phyloP scores from a whole-genome alignment of 2,888 invertebrate species.

The Stenodema calcarata region DNA sequence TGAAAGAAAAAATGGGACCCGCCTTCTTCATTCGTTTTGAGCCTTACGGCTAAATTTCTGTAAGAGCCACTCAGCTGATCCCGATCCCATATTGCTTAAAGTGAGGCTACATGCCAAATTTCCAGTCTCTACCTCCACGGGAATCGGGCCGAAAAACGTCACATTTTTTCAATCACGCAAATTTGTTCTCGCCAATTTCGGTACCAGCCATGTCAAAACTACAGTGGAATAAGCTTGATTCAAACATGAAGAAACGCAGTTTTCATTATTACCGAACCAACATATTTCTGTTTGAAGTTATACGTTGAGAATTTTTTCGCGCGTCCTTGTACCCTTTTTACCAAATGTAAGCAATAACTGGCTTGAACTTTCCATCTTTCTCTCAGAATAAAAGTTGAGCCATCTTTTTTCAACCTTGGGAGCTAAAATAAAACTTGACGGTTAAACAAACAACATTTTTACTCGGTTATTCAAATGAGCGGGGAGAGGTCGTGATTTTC shows the following conservation, averaged over 20 bases:
- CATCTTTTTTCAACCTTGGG: neutral
- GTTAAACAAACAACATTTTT: neutral
- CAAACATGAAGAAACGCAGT: neutral
- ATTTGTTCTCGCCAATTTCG: too few relatives aligned
- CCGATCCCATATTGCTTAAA: too few relatives aligned
- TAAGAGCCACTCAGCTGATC: too few relatives aligned
- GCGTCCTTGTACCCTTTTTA: neutral
- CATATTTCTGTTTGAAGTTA: neutral
- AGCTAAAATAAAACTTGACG: neutral
- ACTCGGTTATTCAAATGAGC: neutral
- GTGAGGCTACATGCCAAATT: too few relatives aligned
- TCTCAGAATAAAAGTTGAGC: neutral
- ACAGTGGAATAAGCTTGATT: too few relatives aligned
- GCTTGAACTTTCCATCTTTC: neutral
- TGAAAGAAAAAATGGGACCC: too few relatives aligned
- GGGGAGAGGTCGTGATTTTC: neutral
- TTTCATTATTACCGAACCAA: neutral
- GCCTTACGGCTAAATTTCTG: too few relatives aligned
- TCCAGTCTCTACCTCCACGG: too few relatives aligned
- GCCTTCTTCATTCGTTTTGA: too few relatives aligned
- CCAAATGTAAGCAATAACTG: constrained; percentile 1
- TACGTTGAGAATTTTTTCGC: neutral
- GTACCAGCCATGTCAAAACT: too few relatives aligned
- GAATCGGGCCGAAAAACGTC: too few relatives aligned
- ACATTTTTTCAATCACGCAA: too few relatives aligned